These are phyloP conservation scores for Cygnus olor DNA, from an alignment of 2,797 vertebrate genomes.

Conservation along the genomic window DNA sequence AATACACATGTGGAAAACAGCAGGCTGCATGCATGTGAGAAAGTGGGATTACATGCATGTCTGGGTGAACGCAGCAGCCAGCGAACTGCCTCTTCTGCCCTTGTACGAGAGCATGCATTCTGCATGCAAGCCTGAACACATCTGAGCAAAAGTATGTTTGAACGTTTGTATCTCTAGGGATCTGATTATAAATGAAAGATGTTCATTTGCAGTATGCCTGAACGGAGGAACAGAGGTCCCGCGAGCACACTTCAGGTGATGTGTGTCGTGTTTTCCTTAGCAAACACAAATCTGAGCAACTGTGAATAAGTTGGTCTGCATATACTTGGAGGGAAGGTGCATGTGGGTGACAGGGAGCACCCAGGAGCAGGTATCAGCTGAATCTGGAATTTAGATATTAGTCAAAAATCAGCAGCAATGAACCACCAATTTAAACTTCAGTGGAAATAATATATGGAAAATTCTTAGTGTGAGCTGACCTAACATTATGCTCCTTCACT, in stretches of 20 bases:
- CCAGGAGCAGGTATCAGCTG: not conserved
- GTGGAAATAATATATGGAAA: not conserved
- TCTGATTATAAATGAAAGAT: not conserved
- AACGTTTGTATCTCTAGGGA: not conserved
- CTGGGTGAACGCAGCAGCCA: not conserved
- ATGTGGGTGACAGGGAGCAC: not conserved
- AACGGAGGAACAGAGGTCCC: not conserved
- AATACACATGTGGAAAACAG: not conserved
- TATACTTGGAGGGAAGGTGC: not conserved
- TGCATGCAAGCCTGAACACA: not conserved
- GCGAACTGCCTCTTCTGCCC: not conserved
- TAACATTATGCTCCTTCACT: not conserved
- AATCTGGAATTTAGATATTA: not conserved
- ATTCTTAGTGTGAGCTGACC: not conserved
- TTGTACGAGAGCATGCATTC: not conserved
- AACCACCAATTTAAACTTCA: not conserved
- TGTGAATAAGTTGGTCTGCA: not conserved
- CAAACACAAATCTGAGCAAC: not conserved
- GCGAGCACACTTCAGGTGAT: not conserved
- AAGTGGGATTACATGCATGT: not conserved
- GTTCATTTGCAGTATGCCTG: not conserved
- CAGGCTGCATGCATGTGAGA: not conserved
- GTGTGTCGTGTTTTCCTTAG: not conserved
- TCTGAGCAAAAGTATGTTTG: not conserved
- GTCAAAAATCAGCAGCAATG: not conserved